Evolutionary conservation across 1,140 invertebrate species (phyloP).

Genomic region (Ditylenchus dipsaci): DNA sequence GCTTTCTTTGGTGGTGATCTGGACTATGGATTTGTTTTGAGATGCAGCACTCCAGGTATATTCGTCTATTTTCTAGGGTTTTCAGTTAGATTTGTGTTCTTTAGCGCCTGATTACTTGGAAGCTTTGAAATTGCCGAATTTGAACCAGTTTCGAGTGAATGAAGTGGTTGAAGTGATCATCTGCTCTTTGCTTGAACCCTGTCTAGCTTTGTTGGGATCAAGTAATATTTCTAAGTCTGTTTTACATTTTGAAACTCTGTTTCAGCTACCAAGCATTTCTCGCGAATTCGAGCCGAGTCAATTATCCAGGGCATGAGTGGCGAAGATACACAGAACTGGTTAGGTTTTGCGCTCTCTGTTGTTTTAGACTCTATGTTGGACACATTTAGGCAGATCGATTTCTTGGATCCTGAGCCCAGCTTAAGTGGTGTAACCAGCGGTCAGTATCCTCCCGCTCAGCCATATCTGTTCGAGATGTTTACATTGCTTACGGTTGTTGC

Average conservation of each 20-base stretch:
- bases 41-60: background rate
- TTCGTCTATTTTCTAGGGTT: background rate
- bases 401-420: too few relatives aligned
- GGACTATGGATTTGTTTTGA: too few relatives aligned
- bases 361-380: background rate
- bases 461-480: too few relatives aligned
- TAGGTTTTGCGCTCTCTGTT: background rate
- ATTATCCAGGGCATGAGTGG: background rate
- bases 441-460: too few relatives aligned
- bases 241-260: background rate
- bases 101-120: background rate
- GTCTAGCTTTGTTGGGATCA: background rate
- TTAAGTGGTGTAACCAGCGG: too few relatives aligned
- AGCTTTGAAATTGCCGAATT: background rate
- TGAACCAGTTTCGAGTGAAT: background rate
- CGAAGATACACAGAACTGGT: background rate
- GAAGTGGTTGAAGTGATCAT: background rate
- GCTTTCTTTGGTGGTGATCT: too few relatives aligned
- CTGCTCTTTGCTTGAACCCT: background rate
- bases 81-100: background rate
- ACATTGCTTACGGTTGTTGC: too few relatives aligned
- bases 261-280: slow-evolving; percentile 3
- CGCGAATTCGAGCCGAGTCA: background rate
- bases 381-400: too few relatives aligned
- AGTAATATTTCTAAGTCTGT: background rate